A percentile compares a stretch with the other conserved stretches of the same genome.
Evolutionary conservation across 2,797 vertebrate species (phyloP).

Genomic region (Phrynocephalus forsythii): DNA sequence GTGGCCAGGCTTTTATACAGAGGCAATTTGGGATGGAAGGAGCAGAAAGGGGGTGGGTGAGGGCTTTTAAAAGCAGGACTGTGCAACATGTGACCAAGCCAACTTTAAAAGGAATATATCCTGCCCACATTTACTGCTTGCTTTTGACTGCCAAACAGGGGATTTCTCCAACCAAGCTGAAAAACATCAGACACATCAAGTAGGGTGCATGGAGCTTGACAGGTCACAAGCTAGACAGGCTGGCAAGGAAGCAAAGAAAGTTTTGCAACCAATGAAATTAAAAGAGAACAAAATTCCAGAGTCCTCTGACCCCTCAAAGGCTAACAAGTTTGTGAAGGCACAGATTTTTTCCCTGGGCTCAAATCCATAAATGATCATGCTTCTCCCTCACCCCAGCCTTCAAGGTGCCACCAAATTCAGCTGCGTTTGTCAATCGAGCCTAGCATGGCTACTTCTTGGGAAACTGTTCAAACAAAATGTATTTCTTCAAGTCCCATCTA

Average conservation of each 20-base stretch:
- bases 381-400: neutral
- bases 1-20: neutral
- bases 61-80: neutral
- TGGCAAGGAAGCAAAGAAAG: neutral
- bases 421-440: neutral
- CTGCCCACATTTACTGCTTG: neutral
- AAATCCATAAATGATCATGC: neutral
- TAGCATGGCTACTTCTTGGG: neutral
- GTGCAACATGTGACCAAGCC: neutral
- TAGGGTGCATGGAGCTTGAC: neutral
- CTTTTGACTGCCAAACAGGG: neutral
- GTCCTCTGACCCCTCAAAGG: neutral
- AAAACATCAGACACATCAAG: neutral
- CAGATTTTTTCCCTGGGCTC: neutral
- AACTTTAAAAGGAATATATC: neutral
- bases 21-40: neutral
- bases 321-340: neutral
- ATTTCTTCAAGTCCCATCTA: neutral
- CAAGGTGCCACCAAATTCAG: neutral
- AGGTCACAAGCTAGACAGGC: too few species aligned
- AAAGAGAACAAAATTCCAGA: neutral
- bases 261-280: neutral
- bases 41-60: too few species aligned
- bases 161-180: neutral
- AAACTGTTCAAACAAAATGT: neutral